phyloP scores from a whole-genome alignment of 2,113 vertebrate species.

The Odobenus rosmarus region DNA sequence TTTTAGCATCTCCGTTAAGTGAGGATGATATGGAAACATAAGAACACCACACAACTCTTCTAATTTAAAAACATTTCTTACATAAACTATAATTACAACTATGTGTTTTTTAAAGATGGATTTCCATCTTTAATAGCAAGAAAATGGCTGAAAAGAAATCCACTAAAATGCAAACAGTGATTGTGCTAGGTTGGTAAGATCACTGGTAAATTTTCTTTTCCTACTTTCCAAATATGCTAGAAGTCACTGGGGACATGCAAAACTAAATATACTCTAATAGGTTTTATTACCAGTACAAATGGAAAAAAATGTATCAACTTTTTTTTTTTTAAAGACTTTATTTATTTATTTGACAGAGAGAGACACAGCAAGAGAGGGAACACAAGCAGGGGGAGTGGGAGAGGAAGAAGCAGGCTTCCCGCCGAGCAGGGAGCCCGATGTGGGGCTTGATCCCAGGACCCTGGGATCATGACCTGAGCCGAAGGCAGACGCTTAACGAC shows the following conservation, averaged over 20 bases:
- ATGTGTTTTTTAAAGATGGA: background rate
- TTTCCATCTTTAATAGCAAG: background rate
- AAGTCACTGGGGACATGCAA: constrained; percentile 13
- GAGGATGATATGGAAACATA: background rate
- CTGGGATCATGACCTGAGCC: too few species aligned
- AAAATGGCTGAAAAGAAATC: constrained; percentile 35
- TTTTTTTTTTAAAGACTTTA: too few species aligned
- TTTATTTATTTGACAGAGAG: too few species aligned
- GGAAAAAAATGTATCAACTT: constrained; percentile 38
- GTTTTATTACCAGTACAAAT: background rate
- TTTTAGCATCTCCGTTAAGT: background rate
- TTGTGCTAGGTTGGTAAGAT: background rate
- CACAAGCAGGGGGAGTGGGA: too few species aligned
- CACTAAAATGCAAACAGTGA: constrained; percentile 25
- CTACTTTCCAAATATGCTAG: constrained; percentile 29
- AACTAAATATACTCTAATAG: background rate
- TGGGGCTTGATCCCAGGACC: too few species aligned
- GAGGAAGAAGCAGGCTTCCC: too few species aligned
- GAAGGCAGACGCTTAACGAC: too few species aligned
- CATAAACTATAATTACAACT: constrained; percentile 10
- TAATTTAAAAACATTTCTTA: constrained; percentile 18
- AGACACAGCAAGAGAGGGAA: too few species aligned
- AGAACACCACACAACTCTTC: background rate
- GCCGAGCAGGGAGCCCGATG: too few species aligned
- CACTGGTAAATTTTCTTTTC: background rate